Base-by-base conservation (phyloP, 2,797 vertebrate species). In the Oceanodroma leucorhoa region DNA sequence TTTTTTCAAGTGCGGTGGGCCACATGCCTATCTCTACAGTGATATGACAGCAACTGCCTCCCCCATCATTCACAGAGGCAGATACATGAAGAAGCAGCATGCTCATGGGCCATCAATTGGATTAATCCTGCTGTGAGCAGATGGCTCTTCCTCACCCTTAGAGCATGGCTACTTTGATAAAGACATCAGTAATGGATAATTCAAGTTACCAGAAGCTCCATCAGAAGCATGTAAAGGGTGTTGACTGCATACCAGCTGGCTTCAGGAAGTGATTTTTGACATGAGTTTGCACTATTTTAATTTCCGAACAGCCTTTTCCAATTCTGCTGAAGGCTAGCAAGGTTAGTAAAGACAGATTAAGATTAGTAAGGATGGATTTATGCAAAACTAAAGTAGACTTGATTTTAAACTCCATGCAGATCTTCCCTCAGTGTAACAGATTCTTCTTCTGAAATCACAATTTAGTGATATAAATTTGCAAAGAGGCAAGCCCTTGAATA, bases 101-200 rank as follows among this genome's bases (percentile, higher is more conserved):
- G 64, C 60, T 93, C 72, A 53, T 5, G 46, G 83, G 65, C 88
- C 87, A 75, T 32, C 80, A 76, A 32, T 2, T 84, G 88, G 43
- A 88, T 89, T 81, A 95, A 82, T 65, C 82, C 90, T 54, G 66
- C 83, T 77, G 89, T 10, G 86, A 93, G 86, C 91, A 96, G 91
- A 96, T 90, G 91, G 90, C 91, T 94, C 66, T 75, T 80, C 89
- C 77, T 91, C 65, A 65, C 70, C 54, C 71, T 79, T 54, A 32
- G 4, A 64, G 60, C 66, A 36, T 1, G 4, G 55, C 61, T 65
- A 46, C 72, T 66, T 58, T 21, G 91, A 94, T 83, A 94, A 88
- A 96, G 83, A 90, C 83, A 90, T 92, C 94, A 83, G 36, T 45
- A 89, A 72, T 14, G 46, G 87, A 34, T 34, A 86, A 91, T 58